Conservation (phyloP, 2,113 vertebrate genomes). For the Saccopteryx leptura region DNA sequence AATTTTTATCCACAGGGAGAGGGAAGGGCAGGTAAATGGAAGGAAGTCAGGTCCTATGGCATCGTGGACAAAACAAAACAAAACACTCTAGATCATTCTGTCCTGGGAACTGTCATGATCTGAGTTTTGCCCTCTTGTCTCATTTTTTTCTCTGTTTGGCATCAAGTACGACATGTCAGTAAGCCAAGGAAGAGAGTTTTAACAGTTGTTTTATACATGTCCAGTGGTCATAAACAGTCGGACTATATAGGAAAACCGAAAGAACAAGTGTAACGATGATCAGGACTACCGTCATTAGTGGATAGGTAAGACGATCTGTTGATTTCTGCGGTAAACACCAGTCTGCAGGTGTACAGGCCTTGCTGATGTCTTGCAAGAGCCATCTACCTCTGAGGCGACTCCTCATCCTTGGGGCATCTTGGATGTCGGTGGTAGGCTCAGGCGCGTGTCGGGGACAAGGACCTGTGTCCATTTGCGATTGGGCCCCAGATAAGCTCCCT, state of each 20-base stretch:
- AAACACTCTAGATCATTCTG: not conserved
- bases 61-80: not conserved
- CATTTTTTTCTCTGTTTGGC: not conserved
- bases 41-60: not conserved
- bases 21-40: not conserved
- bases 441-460: accelerated
- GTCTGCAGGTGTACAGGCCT: not conserved
- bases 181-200: not conserved
- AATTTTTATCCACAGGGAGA: not conserved
- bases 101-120: too few species aligned
- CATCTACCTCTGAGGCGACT: not conserved
- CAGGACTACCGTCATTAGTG: not conserved
- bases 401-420: not conserved
- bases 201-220: not conserved
- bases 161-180: too few species aligned
- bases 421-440: too few species aligned
- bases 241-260: not conserved
- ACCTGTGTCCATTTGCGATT: accelerated
- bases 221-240: not conserved
- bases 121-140: not conserved
- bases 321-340: not conserved
- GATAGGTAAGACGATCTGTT: not conserved
- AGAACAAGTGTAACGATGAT: not conserved
- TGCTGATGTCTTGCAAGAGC: not conserved
- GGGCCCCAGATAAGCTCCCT: not conserved